phyloP scores from a whole-genome alignment of 2,888 invertebrate species.

The Ellobium chinense region DNA sequence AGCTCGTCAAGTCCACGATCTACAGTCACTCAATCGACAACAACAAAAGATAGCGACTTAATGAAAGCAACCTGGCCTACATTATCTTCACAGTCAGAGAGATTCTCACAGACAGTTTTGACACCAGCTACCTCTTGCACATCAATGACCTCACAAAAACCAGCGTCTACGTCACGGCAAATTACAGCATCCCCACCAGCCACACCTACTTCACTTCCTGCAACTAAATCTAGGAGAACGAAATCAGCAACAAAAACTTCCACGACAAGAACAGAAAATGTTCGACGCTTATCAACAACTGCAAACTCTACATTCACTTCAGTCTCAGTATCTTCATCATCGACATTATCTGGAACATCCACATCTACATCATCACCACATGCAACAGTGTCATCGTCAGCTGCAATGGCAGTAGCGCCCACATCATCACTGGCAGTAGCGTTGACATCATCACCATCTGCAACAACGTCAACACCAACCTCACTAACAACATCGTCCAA shows the following conservation, averaged over 20 bases:
- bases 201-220: neutral
- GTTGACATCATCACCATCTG: neutral
- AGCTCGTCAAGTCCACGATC: too few species aligned
- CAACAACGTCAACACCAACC: neutral
- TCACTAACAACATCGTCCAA: neutral
- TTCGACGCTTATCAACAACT: too few species aligned
- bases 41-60: too few species aligned
- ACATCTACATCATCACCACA: neutral
- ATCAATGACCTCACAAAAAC: too few species aligned
- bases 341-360: neutral
- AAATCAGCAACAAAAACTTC: neutral
- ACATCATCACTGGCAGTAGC: neutral
- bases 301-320: neutral
- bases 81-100: too few species aligned
- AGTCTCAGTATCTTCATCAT: neutral
- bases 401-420: neutral
- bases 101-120: too few species aligned
- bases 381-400: neutral
- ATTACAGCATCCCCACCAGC: neutral
- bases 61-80: too few species aligned
- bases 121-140: too few species aligned
- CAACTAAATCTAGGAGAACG: constrained; percentile 9
- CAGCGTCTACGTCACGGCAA: too few species aligned
- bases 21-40: too few species aligned
- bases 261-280: too few species aligned